Conservation (phyloP, 2,113 vertebrate species). For the Axis porcinus region DNA sequence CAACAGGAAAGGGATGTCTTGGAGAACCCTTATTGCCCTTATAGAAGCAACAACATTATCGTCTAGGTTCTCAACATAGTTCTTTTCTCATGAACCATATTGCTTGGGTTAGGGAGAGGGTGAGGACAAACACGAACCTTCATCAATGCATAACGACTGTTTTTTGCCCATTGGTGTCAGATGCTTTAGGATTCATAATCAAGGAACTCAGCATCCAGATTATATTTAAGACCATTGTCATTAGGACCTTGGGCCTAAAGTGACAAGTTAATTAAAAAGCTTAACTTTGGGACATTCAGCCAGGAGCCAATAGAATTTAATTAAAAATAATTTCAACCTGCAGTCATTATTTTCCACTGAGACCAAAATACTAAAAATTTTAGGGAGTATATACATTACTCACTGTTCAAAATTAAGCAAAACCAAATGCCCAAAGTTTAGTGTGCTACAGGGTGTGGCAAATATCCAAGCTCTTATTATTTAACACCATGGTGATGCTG, state of each 20-base stretch:
- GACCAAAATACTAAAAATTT: background rate
- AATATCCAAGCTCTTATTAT: background rate
- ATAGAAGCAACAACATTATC: background rate
- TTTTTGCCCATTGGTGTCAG: too few relatives aligned
- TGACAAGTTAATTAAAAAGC: background rate
- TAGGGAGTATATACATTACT: background rate
- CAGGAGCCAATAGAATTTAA: background rate
- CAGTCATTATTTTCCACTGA: background rate
- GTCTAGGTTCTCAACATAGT: background rate
- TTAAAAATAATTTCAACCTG: background rate
- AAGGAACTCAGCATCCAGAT: background rate
- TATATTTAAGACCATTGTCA: background rate
- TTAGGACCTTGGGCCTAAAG: background rate
- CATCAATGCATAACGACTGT: background rate
- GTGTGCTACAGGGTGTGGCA: background rate
- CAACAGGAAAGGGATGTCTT: background rate
- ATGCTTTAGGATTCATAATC: background rate
- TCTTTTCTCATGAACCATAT: background rate
- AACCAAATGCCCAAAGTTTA: background rate
- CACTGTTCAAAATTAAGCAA: background rate
- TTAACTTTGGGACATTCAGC: background rate
- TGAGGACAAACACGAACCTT: background rate
- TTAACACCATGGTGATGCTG: background rate
- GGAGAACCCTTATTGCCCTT: background rate
- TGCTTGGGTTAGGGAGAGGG: background rate